phyloP scores from a whole-genome alignment of 2,797 vertebrate species.

The Hemitrygon akajei region DNA sequence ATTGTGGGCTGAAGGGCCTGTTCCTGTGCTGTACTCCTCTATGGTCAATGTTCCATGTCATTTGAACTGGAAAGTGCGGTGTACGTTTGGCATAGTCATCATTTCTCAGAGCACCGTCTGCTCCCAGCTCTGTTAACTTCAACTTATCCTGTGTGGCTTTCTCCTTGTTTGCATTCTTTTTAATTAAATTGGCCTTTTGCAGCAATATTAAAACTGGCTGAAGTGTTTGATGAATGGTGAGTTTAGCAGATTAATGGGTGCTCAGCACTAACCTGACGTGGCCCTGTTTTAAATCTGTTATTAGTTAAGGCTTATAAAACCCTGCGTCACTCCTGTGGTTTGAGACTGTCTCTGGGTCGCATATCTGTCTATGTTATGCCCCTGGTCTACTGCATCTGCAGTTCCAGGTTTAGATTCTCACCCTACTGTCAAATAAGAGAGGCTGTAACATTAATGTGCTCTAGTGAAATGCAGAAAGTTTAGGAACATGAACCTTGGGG shows the following conservation, averaged over 20 bases:
- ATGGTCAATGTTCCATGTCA: no score
- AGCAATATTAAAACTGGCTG: constrained; percentile 21
- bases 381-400: no score
- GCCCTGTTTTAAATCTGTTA: neutral
- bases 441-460: no score
- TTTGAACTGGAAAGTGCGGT: neutral
- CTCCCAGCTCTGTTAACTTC: neutral
- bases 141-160: neutral
- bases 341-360: neutral
- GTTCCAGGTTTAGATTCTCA: no score
- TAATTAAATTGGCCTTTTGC: constrained; percentile 63
- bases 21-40: no score
- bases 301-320: constrained; percentile 1
- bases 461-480: no score
- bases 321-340: neutral
- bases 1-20: no score
- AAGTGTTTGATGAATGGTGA: constrained; percentile 32
- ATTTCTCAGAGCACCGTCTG: neutral
- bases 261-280: neutral
- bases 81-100: neutral
- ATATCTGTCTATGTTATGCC: neutral
- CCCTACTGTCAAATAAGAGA: no score
- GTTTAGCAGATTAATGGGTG: constrained; percentile 26
- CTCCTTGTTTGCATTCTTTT: constrained; percentile 41
- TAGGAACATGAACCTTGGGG: no score